Evolutionary conservation across 2,797 vertebrate species (phyloP), one percentile per base, ranked within the genome.

Genomic region (Tapirus indicus): DNA sequence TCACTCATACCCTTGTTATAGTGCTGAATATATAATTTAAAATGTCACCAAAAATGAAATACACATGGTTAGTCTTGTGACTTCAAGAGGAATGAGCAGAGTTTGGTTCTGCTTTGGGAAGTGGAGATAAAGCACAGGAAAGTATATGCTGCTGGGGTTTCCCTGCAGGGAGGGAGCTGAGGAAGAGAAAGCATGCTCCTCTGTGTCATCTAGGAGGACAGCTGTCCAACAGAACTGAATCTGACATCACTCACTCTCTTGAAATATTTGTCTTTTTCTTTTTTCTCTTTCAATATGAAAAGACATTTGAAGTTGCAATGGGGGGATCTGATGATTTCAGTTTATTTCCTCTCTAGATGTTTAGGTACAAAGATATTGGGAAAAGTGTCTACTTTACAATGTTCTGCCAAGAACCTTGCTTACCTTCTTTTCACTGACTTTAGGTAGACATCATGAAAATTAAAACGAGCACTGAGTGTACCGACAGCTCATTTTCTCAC

Each of bases 151-250:
- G 14, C 52, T 9, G 1, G 9, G 7, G 4, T 35, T 13, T 4
- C 8, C 8, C 2, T 25, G 27, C 52, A 32, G 3, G 25, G 23
- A 49, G 6, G 21, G 12, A 0, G 2, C 17, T 17, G 25, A 6
- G 5, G 5, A 56, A 56, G 20, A 78, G 20, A 35, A 52, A 52
- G 49, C 12, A 4, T 52, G 21, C 9, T 1, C 9, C 5, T 38
- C 56, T 3, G 16, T 12, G 7, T 56, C 6, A 64, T 0, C 12
- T 29, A 21, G 35, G 11, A 64, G 25, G 62, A 23, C 16, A 2
- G 12, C 27, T 16, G 12, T 16, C 6, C 20, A 52, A 17, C 4
- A 21, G 35, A 25, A 86, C 9, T 23, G 38, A 49, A 25, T n/a
- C 3, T 27, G 6, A 25, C 18, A 14, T 17, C n/a, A 21, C 66